Percentiles rank a stretch among this genome's conserved stretches.
These are phyloP conservation scores for Alfaro cultratus DNA, from an alignment of 2,797 vertebrate species.

Conservation along the genomic window DNA sequence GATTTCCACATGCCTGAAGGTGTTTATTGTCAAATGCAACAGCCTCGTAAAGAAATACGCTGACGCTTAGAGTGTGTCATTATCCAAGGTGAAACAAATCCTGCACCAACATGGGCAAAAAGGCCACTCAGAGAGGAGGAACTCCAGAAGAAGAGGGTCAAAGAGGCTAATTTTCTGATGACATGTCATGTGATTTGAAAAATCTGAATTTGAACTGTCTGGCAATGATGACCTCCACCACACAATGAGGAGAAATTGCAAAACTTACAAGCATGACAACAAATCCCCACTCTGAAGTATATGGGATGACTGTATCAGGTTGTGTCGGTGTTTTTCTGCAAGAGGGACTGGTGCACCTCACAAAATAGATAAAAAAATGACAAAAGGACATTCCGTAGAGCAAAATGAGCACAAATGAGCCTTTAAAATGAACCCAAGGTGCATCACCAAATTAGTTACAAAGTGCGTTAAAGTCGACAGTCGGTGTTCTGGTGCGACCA, in stretches of 20 bases:
- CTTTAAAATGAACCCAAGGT: too few relatives aligned
- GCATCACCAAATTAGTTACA: not conserved
- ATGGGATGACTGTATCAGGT: not conserved
- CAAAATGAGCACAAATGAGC: too few relatives aligned
- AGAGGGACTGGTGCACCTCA: not conserved
- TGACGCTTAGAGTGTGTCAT: not conserved
- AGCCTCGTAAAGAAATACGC: not conserved
- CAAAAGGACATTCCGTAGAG: too few relatives aligned
- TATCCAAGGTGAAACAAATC: not conserved
- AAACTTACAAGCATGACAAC: not conserved
- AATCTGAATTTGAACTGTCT: not conserved
- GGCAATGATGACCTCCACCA: not conserved
- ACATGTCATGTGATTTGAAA: not conserved
- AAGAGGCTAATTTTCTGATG: not conserved
- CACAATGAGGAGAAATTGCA: not conserved
- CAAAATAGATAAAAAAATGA: not conserved
- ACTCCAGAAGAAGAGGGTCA: not conserved
- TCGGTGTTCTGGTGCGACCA: not conserved
- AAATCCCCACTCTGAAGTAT: not conserved
- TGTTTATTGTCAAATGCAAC: not conserved
- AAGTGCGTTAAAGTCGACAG: not conserved
- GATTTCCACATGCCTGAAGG: not conserved
- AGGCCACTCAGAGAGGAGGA: not conserved
- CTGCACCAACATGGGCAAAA: not conserved
- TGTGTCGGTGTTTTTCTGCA: not conserved